Conservation (phyloP, 1,140 invertebrate genomes). For the Condylostylus longicornis region DNA sequence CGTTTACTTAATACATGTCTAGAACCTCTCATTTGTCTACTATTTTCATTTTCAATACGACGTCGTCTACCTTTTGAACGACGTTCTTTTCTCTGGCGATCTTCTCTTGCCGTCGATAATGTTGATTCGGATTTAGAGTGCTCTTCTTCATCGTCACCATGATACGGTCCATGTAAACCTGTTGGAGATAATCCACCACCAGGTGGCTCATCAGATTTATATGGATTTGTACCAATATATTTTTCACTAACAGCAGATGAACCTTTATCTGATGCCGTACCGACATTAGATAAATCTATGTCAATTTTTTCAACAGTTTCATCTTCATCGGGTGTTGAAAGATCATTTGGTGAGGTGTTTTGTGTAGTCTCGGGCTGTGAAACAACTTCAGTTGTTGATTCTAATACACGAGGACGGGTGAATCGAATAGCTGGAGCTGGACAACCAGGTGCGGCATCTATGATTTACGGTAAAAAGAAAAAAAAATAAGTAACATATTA, state of each 20-base stretch:
- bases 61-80: conserved; percentile 20
- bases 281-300: conserved; percentile 18
- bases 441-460: conserved; percentile 30
- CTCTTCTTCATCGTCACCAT: conserved; percentile 12
- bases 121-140: neutral
- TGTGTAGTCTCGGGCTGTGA: conserved; percentile 30
- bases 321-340: conserved; percentile 27
- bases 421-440: conserved; percentile 30
- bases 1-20: too few relatives aligned
- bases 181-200: neutral
- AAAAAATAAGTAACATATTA: conserved; percentile 2
- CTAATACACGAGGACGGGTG: conserved; percentile 18
- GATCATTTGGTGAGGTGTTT: conserved; percentile 28
- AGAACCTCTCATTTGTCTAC: too few relatives aligned
- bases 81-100: conserved; percentile 18
- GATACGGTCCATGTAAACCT: neutral
- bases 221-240: conserved; percentile 18
- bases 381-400: conserved; percentile 24
- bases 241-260: too few relatives aligned
- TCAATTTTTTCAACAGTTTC: conserved; percentile 26
- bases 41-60: conserved; percentile 27
- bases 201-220: conserved; percentile 21
- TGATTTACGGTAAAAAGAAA: conserved; percentile 1
- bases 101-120: conserved; percentile 9
- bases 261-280: conserved; percentile 17